Conservation (phyloP, 2,797 vertebrate species). For the Hyperoplus immaculatus region DNA sequence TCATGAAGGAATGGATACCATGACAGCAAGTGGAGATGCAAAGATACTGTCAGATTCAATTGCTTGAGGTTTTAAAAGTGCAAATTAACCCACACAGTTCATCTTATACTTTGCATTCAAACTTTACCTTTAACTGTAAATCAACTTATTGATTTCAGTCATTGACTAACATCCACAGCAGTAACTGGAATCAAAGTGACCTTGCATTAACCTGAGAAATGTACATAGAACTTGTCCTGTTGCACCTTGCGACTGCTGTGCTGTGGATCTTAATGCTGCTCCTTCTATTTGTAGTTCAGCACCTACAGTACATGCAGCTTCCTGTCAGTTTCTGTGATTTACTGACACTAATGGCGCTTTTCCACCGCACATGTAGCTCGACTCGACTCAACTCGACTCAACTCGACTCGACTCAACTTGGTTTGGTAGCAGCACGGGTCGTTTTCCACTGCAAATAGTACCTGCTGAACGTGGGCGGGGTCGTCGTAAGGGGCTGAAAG, state of each 20-base stretch:
- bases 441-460: no score
- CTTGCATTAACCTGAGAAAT: neutral
- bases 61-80: neutral
- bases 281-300: conserved; percentile 8
- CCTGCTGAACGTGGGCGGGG: no score
- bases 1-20: neutral
- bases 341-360: conserved; percentile 32
- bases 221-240: neutral
- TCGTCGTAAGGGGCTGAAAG: no score
- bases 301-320: conserved; percentile 6
- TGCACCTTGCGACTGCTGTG: neutral
- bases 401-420: no score
- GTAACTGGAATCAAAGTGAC: neutral
- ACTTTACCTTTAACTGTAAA: neutral
- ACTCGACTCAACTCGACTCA: no score
- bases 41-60: neutral
- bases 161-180: neutral
- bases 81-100: neutral
- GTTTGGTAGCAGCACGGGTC: no score
- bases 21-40: neutral
- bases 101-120: neutral
- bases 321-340: conserved; percentile 25
- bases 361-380: no score
- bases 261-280: no score
- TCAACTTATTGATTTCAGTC: neutral